phyloP scores from a whole-genome alignment of 1,140 invertebrate genomes.

The Drosophila paulistorum region DNA sequence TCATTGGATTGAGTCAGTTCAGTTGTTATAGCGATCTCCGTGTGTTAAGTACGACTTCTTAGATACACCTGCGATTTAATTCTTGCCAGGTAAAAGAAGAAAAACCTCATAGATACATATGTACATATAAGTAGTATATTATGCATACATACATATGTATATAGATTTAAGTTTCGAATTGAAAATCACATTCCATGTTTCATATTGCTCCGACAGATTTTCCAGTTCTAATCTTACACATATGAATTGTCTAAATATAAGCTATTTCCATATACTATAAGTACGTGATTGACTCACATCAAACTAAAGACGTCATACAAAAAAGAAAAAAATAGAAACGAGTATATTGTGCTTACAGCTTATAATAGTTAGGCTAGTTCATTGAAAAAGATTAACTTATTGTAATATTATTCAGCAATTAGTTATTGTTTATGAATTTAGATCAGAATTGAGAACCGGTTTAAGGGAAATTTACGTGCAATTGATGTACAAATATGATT shows the following conservation, averaged over 20 bases:
- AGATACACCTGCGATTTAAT: background rate
- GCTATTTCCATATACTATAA: background rate
- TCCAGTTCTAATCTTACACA: background rate
- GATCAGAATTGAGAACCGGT: constrained; percentile 1
- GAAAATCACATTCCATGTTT: no score
- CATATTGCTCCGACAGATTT: no score
- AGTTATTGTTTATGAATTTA: background rate
- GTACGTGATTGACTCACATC: background rate
- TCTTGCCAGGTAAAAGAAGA: background rate
- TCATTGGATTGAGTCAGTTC: constrained; percentile 31
- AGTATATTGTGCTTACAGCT: background rate
- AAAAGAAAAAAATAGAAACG: background rate
- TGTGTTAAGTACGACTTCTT: constrained; percentile 44
- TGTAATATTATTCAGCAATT: constrained; percentile 1
- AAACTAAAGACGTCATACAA: constrained; percentile 5
- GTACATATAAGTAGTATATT: background rate
- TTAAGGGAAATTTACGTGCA: background rate
- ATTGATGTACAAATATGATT: background rate
- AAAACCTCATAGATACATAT: background rate
- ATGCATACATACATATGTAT: background rate
- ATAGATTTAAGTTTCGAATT: no score
- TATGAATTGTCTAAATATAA: background rate
- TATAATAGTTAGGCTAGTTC: background rate
- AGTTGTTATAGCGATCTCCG: constrained; percentile 48
- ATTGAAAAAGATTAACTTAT: background rate